Conservation (phyloP, 2,797 vertebrate species). For the Huso huso region DNA sequence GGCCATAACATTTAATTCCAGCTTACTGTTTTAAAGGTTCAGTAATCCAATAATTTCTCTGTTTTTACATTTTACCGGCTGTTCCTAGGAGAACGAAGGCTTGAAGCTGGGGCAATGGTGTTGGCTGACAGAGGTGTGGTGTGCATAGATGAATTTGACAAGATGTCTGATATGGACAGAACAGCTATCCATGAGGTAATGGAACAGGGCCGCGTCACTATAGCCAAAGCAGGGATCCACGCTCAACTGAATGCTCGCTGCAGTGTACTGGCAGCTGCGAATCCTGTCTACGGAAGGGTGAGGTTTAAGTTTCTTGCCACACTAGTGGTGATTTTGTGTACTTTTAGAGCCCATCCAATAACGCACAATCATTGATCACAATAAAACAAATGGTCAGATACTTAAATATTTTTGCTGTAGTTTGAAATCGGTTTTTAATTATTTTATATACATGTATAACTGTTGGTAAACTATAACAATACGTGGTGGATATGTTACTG, state of each 20-base stretch:
- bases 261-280: constrained; percentile 77
- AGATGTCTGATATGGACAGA: constrained; percentile 82
- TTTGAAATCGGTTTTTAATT: background rate
- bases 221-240: constrained; percentile 78
- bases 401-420: background rate
- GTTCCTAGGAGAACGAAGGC: constrained; percentile 62
- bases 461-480: background rate
- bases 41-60: no score
- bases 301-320: constrained; percentile 20
- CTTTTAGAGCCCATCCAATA: background rate
- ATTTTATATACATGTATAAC: background rate
- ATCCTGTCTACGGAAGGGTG: constrained; percentile 77
- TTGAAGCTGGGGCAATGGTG: constrained; percentile 83
- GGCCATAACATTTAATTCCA: no score
- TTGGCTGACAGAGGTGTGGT: constrained; percentile 77
- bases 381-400: background rate
- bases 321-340: no score
- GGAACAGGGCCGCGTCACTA: constrained; percentile 80
- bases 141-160: constrained; percentile 85
- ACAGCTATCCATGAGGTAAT: constrained; percentile 86
- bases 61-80: background rate
- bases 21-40: no score
- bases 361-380: background rate
- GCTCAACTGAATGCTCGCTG: constrained; percentile 80
- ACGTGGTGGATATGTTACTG: background rate